phyloP scores from a whole-genome alignment of 2,888 invertebrate genomes.

The Rotaria magnacalcarata region DNA sequence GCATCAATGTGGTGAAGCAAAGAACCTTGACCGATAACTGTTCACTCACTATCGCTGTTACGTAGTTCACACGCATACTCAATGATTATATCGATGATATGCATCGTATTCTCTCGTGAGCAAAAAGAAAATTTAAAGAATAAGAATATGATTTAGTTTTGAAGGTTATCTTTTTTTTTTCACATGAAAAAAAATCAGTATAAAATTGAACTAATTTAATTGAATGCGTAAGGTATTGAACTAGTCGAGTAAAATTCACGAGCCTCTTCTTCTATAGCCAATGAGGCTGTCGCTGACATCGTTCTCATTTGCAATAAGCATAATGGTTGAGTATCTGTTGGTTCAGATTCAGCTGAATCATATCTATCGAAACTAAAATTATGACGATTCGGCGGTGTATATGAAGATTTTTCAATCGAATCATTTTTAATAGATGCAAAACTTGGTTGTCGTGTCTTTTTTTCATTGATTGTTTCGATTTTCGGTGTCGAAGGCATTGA shows the following conservation, averaged over 20 bases:
- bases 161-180: background rate
- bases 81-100: background rate
- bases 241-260: background rate
- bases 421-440: background rate
- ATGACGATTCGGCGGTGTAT: background rate
- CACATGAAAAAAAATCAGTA: background rate
- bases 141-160: background rate
- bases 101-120: background rate
- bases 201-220: background rate
- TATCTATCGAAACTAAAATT: background rate
- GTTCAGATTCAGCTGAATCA: background rate
- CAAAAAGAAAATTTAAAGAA: background rate
- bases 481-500: background rate
- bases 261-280: background rate
- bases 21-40: constrained; percentile 16
- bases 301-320: background rate
- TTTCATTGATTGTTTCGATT: background rate
- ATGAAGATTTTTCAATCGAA: background rate
- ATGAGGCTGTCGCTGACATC: background rate
- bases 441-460: background rate
- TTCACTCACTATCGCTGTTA: background rate
- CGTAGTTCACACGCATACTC: background rate
- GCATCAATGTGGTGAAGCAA: background rate
- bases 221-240: background rate
- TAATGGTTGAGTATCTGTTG: background rate